phyloP scores from a whole-genome alignment of 2,113 vertebrate genomes.

The Willisornis vidua region DNA sequence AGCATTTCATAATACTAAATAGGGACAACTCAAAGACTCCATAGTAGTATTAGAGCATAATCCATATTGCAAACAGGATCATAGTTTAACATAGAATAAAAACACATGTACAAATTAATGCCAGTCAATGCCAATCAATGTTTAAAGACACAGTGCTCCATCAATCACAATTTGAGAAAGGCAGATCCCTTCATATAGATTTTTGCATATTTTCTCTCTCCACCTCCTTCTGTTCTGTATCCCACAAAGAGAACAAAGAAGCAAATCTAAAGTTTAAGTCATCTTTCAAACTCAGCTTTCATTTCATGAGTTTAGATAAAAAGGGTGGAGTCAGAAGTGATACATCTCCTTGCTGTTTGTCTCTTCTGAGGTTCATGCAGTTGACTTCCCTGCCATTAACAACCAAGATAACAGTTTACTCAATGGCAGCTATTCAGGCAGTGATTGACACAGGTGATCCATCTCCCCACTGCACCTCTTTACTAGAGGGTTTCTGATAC shows the following conservation, averaged over 20 bases:
- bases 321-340: not conserved
- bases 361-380: not conserved
- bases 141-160: not conserved
- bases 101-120: not conserved
- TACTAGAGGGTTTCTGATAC: not conserved
- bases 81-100: not conserved
- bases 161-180: not conserved
- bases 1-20: not conserved
- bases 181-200: not conserved
- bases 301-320: not conserved
- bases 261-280: not conserved
- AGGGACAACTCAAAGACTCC: not conserved
- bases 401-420: conserved; percentile 22
- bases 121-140: not conserved
- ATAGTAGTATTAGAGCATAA: not conserved
- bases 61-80: not conserved
- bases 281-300: not conserved
- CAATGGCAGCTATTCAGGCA: conserved; percentile 11
- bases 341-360: not conserved
- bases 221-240: not conserved
- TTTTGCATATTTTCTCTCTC: not conserved
- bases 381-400: conserved; percentile 3
- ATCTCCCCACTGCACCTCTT: not conserved
- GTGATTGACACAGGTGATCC: conserved; percentile 30
- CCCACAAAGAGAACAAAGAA: not conserved